These are phyloP conservation scores for Tipula helvola DNA, from an alignment of 2,888 invertebrate species.

Conservation along the genomic window DNA sequence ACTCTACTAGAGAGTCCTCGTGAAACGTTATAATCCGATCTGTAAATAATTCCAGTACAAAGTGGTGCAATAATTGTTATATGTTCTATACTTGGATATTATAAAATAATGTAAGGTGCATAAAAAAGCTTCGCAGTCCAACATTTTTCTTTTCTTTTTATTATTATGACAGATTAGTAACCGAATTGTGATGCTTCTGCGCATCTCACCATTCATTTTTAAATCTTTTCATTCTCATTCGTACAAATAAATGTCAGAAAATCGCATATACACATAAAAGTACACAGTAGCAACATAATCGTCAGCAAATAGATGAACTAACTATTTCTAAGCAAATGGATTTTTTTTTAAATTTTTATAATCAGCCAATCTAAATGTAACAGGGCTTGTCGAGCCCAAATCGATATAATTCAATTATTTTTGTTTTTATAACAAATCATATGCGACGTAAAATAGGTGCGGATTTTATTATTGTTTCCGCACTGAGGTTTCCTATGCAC, in stretches of 20 bases:
- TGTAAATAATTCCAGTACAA: background rate
- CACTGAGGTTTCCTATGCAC: background rate
- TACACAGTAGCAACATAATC: background rate
- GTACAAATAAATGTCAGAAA: background rate
- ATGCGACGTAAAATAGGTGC: background rate
- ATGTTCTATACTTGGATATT: background rate
- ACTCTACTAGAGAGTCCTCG: too few relatives aligned
- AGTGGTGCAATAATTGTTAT: background rate
- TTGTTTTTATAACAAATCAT: background rate
- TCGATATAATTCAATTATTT: background rate
- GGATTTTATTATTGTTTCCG: background rate
- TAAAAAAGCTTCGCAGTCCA: background rate
- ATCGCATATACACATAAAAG: background rate
- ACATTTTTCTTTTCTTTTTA: background rate
- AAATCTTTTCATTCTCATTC: background rate
- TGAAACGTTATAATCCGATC: too few relatives aligned
- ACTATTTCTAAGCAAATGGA: background rate
- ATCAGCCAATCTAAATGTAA: background rate
- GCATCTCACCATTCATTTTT: background rate
- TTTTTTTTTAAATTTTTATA: background rate
- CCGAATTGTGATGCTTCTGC: background rate
- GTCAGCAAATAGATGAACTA: background rate
- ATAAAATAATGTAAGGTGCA: background rate
- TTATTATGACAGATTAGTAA: background rate
- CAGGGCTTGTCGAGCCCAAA: background rate